A percentile compares a stretch with the other conserved stretches of the same genome.
Conservation (phyloP, 2,113 vertebrate genomes). For the Dicrurus megarhynchus region DNA sequence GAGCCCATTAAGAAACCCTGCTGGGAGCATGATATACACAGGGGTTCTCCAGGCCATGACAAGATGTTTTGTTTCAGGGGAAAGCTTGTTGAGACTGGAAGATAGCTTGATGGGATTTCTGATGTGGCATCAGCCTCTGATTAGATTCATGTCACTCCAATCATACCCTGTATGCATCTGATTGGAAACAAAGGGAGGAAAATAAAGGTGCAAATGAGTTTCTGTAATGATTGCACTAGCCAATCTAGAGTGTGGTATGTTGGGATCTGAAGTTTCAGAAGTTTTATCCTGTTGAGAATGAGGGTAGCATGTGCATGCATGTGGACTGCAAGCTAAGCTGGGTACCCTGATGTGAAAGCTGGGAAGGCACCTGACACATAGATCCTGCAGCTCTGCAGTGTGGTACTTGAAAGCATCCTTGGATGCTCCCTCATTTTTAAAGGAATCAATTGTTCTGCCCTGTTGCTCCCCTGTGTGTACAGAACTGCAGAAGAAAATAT, state of each 20-base stretch:
- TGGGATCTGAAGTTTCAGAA: background rate
- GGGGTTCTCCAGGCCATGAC: background rate
- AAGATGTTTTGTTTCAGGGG: background rate
- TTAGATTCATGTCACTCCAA: slow-evolving; percentile 14
- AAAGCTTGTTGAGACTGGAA: slow-evolving; percentile 38
- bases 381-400: background rate
- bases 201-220: slow-evolving; percentile 19
- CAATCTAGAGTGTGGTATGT: background rate
- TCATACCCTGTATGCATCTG: background rate
- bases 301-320: background rate
- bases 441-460: background rate
- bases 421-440: background rate
- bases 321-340: background rate
- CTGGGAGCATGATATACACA: background rate
- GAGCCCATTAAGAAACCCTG: background rate
- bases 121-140: background rate
- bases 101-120: slow-evolving; percentile 13
- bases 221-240: background rate
- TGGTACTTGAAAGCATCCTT: background rate
- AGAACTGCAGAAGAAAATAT: background rate
- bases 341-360: background rate
- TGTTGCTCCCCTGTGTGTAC: background rate
- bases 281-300: background rate
- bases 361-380: background rate
- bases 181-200: slow-evolving; percentile 20